These are phyloP conservation scores for Lingula anatina DNA, from an alignment of 2,888 invertebrate species.

Conservation along the genomic window DNA sequence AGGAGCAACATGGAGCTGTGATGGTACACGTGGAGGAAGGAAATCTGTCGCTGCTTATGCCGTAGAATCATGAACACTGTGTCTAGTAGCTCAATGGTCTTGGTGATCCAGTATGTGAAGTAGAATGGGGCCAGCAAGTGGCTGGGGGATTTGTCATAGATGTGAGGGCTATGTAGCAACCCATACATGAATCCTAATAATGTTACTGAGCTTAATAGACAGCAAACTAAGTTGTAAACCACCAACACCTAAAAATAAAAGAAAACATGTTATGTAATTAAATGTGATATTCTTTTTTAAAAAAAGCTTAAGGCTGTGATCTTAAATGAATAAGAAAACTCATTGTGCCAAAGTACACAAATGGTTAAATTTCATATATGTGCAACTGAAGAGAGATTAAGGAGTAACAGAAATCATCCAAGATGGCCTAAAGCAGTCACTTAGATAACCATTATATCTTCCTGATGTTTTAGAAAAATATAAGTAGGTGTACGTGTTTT, in stretches of 20 bases:
- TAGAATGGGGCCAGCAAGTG: constrained; percentile 22
- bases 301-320: too few relatives aligned
- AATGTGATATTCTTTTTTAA: too few relatives aligned
- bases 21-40: constrained; percentile 48
- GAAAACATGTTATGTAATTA: background rate
- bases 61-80: constrained; percentile 50
- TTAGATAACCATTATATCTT: too few relatives aligned
- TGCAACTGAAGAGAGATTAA: too few relatives aligned
- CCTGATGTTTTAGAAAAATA: too few relatives aligned
- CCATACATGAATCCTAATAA: constrained; percentile 26
- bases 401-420: too few relatives aligned
- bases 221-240: constrained; percentile 41
- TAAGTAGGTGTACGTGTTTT: too few relatives aligned
- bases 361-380: too few relatives aligned
- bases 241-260: constrained; percentile 35
- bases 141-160: constrained; percentile 23
- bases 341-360: too few relatives aligned
- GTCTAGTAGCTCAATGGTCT: constrained; percentile 43
- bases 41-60: constrained; percentile 40
- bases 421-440: too few relatives aligned
- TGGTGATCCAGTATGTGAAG: constrained; percentile 38
- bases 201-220: constrained; percentile 28
- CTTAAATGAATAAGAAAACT: too few relatives aligned
- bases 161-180: constrained; percentile 22
- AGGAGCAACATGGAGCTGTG: constrained; percentile 47